Percentiles rank a stretch among this genome's conserved stretches.
These are phyloP conservation scores for Malurus cyaneus DNA, from an alignment of 2,113 vertebrate species.

Conservation along the genomic window DNA sequence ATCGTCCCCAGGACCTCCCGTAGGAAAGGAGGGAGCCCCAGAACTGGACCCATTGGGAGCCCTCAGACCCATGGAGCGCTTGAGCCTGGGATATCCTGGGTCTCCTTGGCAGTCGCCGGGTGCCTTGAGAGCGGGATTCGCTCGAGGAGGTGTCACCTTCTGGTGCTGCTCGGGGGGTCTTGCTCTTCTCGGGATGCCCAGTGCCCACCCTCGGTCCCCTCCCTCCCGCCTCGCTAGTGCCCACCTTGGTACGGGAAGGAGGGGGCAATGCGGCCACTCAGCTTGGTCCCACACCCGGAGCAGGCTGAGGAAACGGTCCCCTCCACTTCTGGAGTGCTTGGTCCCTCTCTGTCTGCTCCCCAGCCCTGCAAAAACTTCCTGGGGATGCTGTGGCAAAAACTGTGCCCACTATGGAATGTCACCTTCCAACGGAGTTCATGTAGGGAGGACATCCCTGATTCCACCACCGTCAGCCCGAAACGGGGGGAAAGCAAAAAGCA, in stretches of 20 bases:
- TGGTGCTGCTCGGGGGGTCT: background rate
- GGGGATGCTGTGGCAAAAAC: background rate
- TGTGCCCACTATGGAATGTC: rapidly evolving
- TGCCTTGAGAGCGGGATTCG: background rate
- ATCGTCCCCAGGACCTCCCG: background rate
- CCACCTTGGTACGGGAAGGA: background rate
- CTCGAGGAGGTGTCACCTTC: background rate
- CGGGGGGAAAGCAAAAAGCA: background rate
- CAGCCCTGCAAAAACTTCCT: background rate
- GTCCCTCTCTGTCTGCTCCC: background rate
- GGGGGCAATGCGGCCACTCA: rapidly evolving
- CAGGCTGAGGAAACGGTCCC: background rate
- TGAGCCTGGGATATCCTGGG: background rate
- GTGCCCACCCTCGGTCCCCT: background rate
- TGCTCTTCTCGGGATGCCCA: background rate
- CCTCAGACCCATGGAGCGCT: background rate
- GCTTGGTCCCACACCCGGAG: background rate
- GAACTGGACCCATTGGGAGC: background rate
- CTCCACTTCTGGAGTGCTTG: background rate
- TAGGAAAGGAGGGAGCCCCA: background rate
- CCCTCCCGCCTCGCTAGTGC: rapidly evolving
- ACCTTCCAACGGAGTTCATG: background rate
- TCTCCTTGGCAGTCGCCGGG: background rate
- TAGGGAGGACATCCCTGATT: background rate
- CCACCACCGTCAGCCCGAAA: background rate